Evolutionary conservation across 2,888 invertebrate genomes (phyloP), one percentile per base, ranked within the genome.

Genomic region (Macaria liturata): DNA sequence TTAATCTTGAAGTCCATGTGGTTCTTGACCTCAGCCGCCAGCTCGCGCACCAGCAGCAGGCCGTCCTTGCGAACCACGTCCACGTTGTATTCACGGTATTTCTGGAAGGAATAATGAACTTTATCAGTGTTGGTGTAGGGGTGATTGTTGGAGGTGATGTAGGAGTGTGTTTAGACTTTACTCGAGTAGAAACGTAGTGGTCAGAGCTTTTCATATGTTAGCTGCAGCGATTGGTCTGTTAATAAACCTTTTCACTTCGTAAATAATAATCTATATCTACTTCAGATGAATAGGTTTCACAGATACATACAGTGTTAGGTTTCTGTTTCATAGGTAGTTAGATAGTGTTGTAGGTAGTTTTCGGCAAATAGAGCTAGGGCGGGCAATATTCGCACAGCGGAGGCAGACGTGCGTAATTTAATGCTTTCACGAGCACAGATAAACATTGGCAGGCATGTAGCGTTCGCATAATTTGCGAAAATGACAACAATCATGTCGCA

Each of bases 1-100:
- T 96, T 96, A 88, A 96, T 96, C 90, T 97, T 97, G 88, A 97
- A 97, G 82, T 97, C 97, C 95, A 97, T 96, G 94, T 98, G 97
- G 83, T 97, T 97, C 86, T 97, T 97, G 54, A 98, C 97, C 88
- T 98, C 97, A 0, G 95, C 94, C 8, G 97, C 97, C 93, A 97
- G 95, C 84, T 98, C 97, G 49, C 97, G 94, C 59, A 98, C 95
- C 70, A 98, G 92, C 64, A 97, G 93, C 64, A 97, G 92, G 6
- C 98, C 97, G 78, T 98, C 98, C 81, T 97, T 97, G 66, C 96
- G 94, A 52, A 94, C 94, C 60, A 97, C 96, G 72, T 95, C 94
- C 63, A 96, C 95, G 68, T 96, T 95, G 78, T 94, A 94, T 70
- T 95, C 95, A 79, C 95, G 95, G 84, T 96, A 97, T 93, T 96